Base-by-base conservation (phyloP, 2,888 invertebrate genomes). In the Drosophila mercatorum region DNA sequence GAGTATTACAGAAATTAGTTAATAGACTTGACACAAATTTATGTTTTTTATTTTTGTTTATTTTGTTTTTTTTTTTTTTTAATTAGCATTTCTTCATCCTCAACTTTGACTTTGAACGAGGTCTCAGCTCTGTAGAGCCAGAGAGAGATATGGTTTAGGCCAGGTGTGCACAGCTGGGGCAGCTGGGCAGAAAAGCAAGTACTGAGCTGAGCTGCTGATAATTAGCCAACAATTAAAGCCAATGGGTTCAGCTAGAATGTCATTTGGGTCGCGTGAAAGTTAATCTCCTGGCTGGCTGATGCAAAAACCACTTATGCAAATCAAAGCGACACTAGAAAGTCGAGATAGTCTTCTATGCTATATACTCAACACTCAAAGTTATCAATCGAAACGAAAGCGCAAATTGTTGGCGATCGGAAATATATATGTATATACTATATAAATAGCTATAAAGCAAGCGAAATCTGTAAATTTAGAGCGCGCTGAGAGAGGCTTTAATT, bases 1-100 rank as follows among this genome's bases (percentile, higher is more conserved):
- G 34, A 49, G 61, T 57, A 73, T 76, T 63, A 67, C 68, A 67
- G 62, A 65, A 38, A 52, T 56, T 58, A 70, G 65, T 84, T 87
- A 85, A 87, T 87, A 62, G 80, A 75, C 83, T 83, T 87, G 85
- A 85, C 87, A 85, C 81, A 68, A 84, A 65, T 59, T 53, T 68
- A 51, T 31, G 41, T 66, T 77, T 65, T 67, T 28, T 49, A 8
- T 47, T 28, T 49, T 5, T 49, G 10, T 31, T 49, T 28, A 8
- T 47, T 3, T 28, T 28, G 14, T 47, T 46, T 26, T 40, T 61
- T 52, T 11, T 59, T 43, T 52, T 61, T 77, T 57, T 75, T 62
- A 64, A 59, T 77, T 71, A 68, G 68, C 75, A 83, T 81, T 83
- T 81, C 80, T 78, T 70, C 75, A 69, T 31, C 52, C 58, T 58